Conservation (phyloP, 2,113 vertebrate genomes). For the Bubalus kerabau region DNA sequence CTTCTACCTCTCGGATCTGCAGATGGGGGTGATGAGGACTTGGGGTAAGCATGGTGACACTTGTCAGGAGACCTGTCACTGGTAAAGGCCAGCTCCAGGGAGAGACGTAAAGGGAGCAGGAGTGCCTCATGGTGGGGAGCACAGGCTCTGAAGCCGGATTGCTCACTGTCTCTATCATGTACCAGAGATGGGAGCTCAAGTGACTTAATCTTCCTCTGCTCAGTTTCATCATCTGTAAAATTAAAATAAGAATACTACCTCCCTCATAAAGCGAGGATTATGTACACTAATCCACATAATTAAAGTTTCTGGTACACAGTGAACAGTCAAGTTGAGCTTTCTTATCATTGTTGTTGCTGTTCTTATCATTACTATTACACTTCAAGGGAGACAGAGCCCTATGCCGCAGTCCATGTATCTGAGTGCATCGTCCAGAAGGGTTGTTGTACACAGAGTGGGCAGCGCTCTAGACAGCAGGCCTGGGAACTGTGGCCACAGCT, state of each 20-base stretch:
- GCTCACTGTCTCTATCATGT: neutral
- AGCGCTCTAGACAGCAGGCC: neutral
- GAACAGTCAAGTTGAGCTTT: neutral
- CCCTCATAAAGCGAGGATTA: neutral
- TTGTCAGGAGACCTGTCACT: neutral
- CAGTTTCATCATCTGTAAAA: conserved; percentile 11
- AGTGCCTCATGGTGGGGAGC: neutral
- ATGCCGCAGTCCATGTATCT: accelerated
- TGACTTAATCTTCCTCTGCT: neutral
- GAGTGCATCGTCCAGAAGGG: accelerated
- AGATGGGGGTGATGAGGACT: neutral
- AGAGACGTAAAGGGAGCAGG: neutral
- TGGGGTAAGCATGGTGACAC: neutral
- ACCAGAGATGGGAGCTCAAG: neutral
- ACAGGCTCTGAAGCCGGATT: neutral
- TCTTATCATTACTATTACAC: neutral
- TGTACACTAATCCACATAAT: neutral
- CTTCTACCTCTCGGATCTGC: neutral
- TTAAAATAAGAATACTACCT: conserved; percentile 22
- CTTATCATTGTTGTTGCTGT: neutral
- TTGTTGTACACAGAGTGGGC: neutral
- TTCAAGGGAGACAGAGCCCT: neutral
- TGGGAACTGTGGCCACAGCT: neutral
- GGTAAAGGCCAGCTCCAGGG: neutral
- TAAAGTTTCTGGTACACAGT: neutral